Base-by-base conservation (phyloP, 2,888 invertebrate genomes). In the Tachina fera region DNA sequence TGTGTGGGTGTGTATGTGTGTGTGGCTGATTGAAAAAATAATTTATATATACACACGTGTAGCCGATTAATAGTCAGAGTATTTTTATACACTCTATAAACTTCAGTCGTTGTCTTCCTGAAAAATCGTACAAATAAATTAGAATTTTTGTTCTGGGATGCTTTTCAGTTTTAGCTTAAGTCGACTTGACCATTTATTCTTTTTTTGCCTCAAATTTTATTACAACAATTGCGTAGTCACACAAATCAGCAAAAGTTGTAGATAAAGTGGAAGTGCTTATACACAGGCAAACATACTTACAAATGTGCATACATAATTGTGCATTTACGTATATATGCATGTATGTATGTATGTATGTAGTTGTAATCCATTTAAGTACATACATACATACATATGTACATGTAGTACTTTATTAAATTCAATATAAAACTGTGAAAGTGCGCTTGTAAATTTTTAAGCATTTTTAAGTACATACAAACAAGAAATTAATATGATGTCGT, bases 401-500 rank as follows among this genome's bases (percentile, higher is more conserved):
- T 22, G 39, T 14, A 31, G 2, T 56, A 41, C 47, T 47, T 31
- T 45, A 19, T 58, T 60, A 19, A 47, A 68, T 77, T 71, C 19
- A 53, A 53, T 71, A 31, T 56, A 71, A 65, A 39, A 56, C 45
- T 22, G 39, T 49, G 39, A 72, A 79, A 79, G 68, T 60, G 65
- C 58, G 65, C 19, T 67, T 31, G 49, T 51, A 60, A 9, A 60
- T 56, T 70, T 58, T 65, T 9, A 74, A 67, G 74, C 39, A 49
- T 67, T 58, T 49, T 47, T 41, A 45, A 68, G 16, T 22, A 67
- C 56, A 58, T 22, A 67, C 56, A 58, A 70, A 67, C 56, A 58
- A 70, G 56, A 77, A 78, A 74, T 82, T 39, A 79, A 65, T 74
- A 78, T 82, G 63, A 63, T 74, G 68, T 75, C 74, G 85, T 82